phyloP scores from a whole-genome alignment of 1,140 invertebrate species.

The Cherax destructor region DNA sequence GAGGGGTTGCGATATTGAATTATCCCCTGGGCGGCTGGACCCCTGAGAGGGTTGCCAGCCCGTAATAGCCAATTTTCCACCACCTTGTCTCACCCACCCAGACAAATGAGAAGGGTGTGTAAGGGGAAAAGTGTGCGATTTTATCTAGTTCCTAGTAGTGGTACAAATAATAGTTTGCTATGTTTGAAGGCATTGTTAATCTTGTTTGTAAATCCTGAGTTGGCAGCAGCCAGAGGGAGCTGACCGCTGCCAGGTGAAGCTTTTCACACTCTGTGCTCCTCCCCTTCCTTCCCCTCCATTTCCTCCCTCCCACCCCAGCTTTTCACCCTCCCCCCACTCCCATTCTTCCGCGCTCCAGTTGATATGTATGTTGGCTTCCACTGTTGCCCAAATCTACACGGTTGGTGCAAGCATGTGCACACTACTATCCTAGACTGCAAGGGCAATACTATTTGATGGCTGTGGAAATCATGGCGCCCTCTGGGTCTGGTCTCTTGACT shows the following conservation, averaged over 20 bases:
- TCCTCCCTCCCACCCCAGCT: not conserved
- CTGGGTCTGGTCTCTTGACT: too few species aligned
- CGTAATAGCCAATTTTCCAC: conserved; percentile 62
- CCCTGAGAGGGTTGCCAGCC: conserved; percentile 56
- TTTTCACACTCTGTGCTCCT: conserved; percentile 32
- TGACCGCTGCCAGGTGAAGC: conserved; percentile 38
- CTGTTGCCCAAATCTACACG: too few species aligned
- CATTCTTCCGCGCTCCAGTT: too few species aligned
- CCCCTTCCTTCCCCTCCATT: not conserved
- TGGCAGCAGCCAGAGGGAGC: not conserved
- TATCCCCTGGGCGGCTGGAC: conserved; percentile 55
- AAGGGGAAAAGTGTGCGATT: conserved; percentile 39
- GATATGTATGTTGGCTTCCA: too few species aligned
- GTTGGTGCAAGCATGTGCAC: too few species aligned
- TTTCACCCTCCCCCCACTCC: not conserved
- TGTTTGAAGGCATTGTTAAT: not conserved
- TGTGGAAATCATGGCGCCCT: too few species aligned
- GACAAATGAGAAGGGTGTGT: conserved; percentile 54
- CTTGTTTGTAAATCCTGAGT: conserved; percentile 9
- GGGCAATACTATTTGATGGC: too few species aligned
- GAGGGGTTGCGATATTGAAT: conserved; percentile 50
- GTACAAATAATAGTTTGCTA: not conserved
- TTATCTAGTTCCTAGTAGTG: conserved; percentile 35
- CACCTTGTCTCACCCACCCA: conserved; percentile 54
- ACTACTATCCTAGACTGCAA: too few species aligned